Percentiles rank a stretch among this genome's conserved stretches.
Conservation (phyloP, 2,888 invertebrate genomes). For the Pachymerium ferrugineum region DNA sequence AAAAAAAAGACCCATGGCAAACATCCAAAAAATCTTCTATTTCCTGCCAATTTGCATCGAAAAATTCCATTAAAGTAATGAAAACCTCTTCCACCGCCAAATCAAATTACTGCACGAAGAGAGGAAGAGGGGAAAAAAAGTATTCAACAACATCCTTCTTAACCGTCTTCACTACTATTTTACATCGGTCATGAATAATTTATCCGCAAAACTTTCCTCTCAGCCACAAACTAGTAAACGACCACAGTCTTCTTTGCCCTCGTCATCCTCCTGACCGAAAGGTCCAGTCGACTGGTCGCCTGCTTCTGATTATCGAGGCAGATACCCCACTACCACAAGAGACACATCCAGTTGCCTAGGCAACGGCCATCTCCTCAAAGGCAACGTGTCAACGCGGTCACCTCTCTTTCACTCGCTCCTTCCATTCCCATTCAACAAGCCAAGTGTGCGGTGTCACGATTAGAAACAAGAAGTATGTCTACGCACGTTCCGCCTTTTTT, state of each 20-base stretch:
- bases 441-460: neutral
- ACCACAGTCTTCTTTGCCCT: slow-evolving; percentile 9
- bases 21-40: neutral
- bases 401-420: neutral
- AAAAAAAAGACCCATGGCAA: no score
- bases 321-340: neutral
- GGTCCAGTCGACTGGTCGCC: slow-evolving; percentile 16
- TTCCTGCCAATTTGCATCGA: slow-evolving; percentile 1
- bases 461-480: slow-evolving; percentile 1
- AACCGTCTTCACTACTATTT: neutral
- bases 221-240: slow-evolving; percentile 17
- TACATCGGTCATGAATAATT: slow-evolving; percentile 16
- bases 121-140: no score
- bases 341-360: neutral
- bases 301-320: slow-evolving; percentile 17
- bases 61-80: slow-evolving; percentile 16
- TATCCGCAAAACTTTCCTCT: slow-evolving; percentile 7
- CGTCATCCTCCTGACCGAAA: neutral
- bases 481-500: neutral
- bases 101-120: neutral
- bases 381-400: slow-evolving; percentile 7
- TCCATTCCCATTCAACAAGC: neutral
- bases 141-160: neutral
- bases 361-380: slow-evolving; percentile 6
- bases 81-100: neutral